Base-by-base conservation (phyloP, 1,140 invertebrate species). In the Hetaerina americana region DNA sequence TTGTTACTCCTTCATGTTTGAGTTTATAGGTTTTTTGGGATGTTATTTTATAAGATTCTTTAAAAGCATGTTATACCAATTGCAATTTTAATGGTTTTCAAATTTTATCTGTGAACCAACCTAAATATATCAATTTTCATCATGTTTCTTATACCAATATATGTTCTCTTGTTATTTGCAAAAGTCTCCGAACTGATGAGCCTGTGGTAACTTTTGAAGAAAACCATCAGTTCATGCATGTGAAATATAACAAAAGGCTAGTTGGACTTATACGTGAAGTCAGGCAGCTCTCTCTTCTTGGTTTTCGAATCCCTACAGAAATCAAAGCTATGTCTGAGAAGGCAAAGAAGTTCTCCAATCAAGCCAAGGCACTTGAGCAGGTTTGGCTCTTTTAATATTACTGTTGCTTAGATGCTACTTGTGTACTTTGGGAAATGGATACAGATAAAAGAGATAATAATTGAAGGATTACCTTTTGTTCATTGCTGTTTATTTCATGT, bases 331-430 rank as follows among this genome's bases (percentile, higher is more conserved):
- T 87, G 0, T 85, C 88, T 22, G 79, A 84, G 29, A 80, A 81
- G 40, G 91, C 91, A 0, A 86, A 90, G 76, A 88, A 89, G 72
- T 95, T 94, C 77, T 88, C 93, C 80, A 85, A 85, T 57, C 87
- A 91, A 77, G 96, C 95, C 0, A 87, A 93, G 69, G 85, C 90
- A 15, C 81, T 98, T 31, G 93, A 97, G 81, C 94, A 94, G 82
- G 90, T 90, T 79, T 76, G 27, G 69, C 29, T 69, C 6, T 49
- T 10, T 26, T 27, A 24, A 57, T 29, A 31, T 71, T 28, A 70
- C n/a, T n/a, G n/a, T n/a, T n/a, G n/a, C n/a, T n/a, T n/a, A n/a
- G n/a, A n/a, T n/a, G n/a, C n/a, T n/a, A n/a, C n/a, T n/a, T n/a
- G n/a, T n/a, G n/a, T n/a, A n/a, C 24, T 68, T 10, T 8, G 66